These are phyloP conservation scores for Philopotamus ludificatus DNA, from an alignment of 1,140 invertebrate species.

Conservation along the genomic window DNA sequence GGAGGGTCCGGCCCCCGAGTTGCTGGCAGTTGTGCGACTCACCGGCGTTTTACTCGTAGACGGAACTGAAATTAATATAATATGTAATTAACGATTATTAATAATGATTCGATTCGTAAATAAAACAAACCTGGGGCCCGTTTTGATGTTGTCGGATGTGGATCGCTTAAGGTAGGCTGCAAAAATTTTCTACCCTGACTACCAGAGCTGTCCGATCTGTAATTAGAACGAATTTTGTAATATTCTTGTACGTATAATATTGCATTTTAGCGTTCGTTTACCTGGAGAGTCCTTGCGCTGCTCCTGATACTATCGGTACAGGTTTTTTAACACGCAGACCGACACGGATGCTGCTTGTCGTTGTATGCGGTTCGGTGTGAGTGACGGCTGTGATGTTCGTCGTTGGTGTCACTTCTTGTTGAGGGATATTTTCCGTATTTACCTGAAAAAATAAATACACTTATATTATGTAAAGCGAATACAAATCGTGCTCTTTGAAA, in stretches of 20 bases:
- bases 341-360: slow-evolving; percentile 15
- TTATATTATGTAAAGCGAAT: neutral
- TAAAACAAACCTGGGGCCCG: slow-evolving; percentile 59
- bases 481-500: no score
- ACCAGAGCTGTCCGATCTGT: slow-evolving; percentile 72
- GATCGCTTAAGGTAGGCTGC: slow-evolving; percentile 85
- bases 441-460: neutral
- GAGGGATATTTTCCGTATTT: slow-evolving; percentile 21
- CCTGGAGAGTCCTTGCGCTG: slow-evolving; percentile 27
- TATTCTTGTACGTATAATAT: slow-evolving; percentile 2
- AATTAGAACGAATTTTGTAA: neutral
- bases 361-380: slow-evolving; percentile 4
- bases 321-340: slow-evolving; percentile 29
- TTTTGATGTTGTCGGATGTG: slow-evolving; percentile 74
- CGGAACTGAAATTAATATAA: slow-evolving; percentile 1
- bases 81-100: neutral
- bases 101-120: neutral
- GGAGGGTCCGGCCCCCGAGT: neutral
- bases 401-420: slow-evolving; percentile 13
- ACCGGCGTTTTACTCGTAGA: slow-evolving; percentile 9
- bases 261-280: slow-evolving; percentile 14
- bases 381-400: neutral
- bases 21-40: slow-evolving; percentile 7
- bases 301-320: slow-evolving; percentile 4
- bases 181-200: slow-evolving; percentile 83